Percentiles rank a stretch among this genome's conserved stretches.
Evolutionary conservation across 2,797 vertebrate species (phyloP).

Genomic region (Hemibagrus guttatus): DNA sequence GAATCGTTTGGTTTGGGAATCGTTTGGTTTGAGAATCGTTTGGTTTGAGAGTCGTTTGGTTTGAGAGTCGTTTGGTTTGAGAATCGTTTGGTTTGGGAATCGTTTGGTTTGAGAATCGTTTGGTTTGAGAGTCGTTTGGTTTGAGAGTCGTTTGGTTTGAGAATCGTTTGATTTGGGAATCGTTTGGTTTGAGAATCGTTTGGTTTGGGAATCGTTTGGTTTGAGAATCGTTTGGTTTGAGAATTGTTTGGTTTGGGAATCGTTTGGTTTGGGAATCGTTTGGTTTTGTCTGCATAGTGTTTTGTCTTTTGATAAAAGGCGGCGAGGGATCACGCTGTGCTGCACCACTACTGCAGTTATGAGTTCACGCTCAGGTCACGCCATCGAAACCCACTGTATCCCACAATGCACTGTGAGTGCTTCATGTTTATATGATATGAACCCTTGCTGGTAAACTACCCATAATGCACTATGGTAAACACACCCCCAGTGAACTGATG

Average conservation of each 20-base stretch:
- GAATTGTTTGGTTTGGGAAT: too few relatives aligned
- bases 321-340: background rate
- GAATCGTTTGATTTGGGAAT: background rate
- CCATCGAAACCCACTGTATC: background rate
- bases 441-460: background rate
- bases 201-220: too few relatives aligned
- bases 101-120: background rate
- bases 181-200: too few relatives aligned
- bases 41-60: background rate
- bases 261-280: too few relatives aligned
- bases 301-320: background rate
- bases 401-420: background rate
- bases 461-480: constrained; percentile 1
- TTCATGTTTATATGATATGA: background rate
- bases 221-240: background rate
- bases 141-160: background rate
- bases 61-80: background rate
- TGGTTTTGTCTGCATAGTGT: background rate
- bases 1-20: background rate
- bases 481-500: background rate
- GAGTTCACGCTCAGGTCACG: background rate
- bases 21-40: background rate
- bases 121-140: too few relatives aligned
- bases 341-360: background rate
- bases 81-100: background rate